Evolutionary conservation across 2,888 invertebrate genomes (phyloP), one percentile per base, ranked within the genome.

Genomic region (Cremastobaeus sp.): DNA sequence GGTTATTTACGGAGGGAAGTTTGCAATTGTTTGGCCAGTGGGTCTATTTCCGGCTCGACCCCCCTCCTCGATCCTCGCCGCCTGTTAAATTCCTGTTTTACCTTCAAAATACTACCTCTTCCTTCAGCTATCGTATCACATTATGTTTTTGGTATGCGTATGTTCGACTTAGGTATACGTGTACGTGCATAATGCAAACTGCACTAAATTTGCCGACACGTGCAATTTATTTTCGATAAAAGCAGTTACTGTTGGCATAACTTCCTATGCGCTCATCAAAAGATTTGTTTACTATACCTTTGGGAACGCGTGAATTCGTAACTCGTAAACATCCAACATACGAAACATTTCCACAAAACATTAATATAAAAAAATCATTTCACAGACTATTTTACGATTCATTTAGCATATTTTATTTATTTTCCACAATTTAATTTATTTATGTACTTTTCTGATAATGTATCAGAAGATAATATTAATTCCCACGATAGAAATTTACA

Each of bases 1-100:
- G 84, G 81, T 83, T 84, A 82, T 82, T 84, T 81, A 79, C 81
- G 74, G 78, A 83, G 81, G 81, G 82, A 84, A 84, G 82, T 81
- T 83, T 80, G 80, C 85, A 82, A 85, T 85, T 84, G 83, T 85
- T 84, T 81, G 83, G 79, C 78, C 83, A 81, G 79, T 83, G 81
- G 81, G 76, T 82, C 80, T 78, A 83, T 82, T 84, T 85, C 85
- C 84, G 81, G 80, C 79, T 78, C 54, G 65, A 70, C 41, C 66
- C 74, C 69, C 78, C 77, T 6, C 54, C 69, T 74, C 72, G 78
- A 77, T 5, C 59, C 50, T 60, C 62, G 28, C 65, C 68, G 55
- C 43, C 50, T 30, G 43, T 54, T 47, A 25, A 55, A 64, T 54
- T 66, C 66, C 64, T 62, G 71, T 55, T 65, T 66, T 47, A 43